Base-by-base conservation (phyloP, 2,113 vertebrate species). In the Plotosus lineatus region DNA sequence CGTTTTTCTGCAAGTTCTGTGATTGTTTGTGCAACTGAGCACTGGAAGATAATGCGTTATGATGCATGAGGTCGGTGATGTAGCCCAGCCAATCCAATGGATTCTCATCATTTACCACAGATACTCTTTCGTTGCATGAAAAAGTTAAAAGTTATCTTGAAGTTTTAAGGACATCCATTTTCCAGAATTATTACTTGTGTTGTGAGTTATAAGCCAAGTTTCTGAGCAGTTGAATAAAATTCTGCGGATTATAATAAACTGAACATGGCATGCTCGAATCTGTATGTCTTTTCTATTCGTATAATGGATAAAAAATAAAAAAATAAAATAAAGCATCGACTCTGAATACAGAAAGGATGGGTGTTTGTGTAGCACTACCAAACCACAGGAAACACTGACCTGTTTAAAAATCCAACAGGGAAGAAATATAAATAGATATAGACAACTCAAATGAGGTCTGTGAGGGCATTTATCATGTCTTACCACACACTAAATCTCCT, bases 391-490 rank as follows among this genome's bases (percentile, higher is more conserved):
- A 85, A 83, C 75, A 75, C 74, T 88, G 88, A 90, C 88, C 87
- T 82, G 85, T 65, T 88, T 85, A 83, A 86, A 81, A 48, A 77
- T 85, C 72, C 69, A 71, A 38, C 21, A 4, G 53, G 56, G 56
- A 73, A 63, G 82, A 79, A 87, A 88, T 65, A 36, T 58, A 73
- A 85, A 87, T 76, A 81, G 79, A 86, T 78, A 85, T 84, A 66
- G 86, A 88, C 80, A 79, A 85, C 71, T 82, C 86, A 86, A 91
- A 92, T 87, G 89, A 90, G 89, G 89, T 92, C 90, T 89, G 87
- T 86, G 89, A 86, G 88, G 87, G 83, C 88, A 86, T 86, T 90
- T 90, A 91, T 85, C 86, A 88, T 84, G 77, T 79, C 90, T 89
- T 66, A 58, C 51, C 66, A 74, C 89, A 88, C 83, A 87, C 85